These are phyloP conservation scores for Drosophila lini DNA, from an alignment of 1,140 invertebrate genomes.

Conservation along the genomic window DNA sequence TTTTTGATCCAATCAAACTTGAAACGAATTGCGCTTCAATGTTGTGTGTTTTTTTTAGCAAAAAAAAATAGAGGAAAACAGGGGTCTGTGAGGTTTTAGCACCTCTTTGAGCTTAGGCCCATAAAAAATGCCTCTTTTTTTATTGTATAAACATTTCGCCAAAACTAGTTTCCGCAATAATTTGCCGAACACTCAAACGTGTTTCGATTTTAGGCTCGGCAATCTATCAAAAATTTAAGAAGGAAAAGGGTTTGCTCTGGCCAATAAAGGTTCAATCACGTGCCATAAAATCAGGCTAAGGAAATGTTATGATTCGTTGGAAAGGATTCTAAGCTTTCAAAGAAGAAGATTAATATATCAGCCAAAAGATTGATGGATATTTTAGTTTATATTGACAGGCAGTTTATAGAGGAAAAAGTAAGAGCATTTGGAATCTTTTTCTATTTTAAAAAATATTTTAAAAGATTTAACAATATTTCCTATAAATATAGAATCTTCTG, in stretches of 20 bases:
- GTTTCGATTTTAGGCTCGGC: conserved; percentile 37
- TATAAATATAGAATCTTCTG: neutral
- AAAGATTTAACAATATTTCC: too few species aligned
- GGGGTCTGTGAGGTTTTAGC: conserved; percentile 54
- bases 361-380: conserved; percentile 27
- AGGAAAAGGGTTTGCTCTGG: conserved; percentile 34
- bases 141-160: conserved; percentile 24
- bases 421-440: neutral
- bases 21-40: conserved; percentile 80
- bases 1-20: conserved; percentile 76
- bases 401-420: neutral
- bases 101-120: conserved; percentile 52
- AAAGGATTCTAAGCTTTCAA: conserved; percentile 26
- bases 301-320: conserved; percentile 1
- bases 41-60: conserved; percentile 27
- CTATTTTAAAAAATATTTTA: neutral
- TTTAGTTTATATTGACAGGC: neutral
- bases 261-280: conserved; percentile 53
- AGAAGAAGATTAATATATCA: neutral
- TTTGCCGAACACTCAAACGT: conserved; percentile 58
- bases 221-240: conserved; percentile 74
- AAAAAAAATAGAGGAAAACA: conserved; percentile 1
- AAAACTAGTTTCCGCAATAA: conserved; percentile 66
- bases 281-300: conserved; percentile 42
- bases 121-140: conserved; percentile 40